Evolutionary conservation across 2,888 invertebrate species (phyloP), one percentile per base, ranked within the genome.

Genomic region (Rotaria magnacalcarata): DNA sequence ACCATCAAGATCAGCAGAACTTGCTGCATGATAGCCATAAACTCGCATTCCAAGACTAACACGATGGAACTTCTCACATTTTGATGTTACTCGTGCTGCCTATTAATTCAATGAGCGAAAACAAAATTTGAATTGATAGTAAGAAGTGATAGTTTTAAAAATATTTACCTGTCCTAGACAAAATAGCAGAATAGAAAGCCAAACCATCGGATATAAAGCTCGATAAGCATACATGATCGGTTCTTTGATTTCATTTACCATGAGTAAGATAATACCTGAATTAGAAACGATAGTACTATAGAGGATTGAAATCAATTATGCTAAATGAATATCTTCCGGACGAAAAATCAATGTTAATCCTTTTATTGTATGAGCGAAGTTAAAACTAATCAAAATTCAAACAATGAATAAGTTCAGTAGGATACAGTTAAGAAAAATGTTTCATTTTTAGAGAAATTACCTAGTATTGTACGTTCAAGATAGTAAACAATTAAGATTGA

Each of bases 31-130:
- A 88, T 91, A 91, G 27, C 90, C 91, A 88, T 90, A 91, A 47
- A 90, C 90, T 84, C 91, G 88, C 87, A 89, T 90, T 87, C 90
- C 90, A 85, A 91, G 88, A 10, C 90, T 89, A 60, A 91, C 89
- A 86, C 91, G 90, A 67, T 89, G 89, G 43, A 91, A 88, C 86
- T 90, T 88, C 85, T 89, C 89, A 87, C 90, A 90, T 6, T 89
- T 89, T 14, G 90, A 90, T 67, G 91, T 90, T n/a, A 91, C 89
- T 86, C 90, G 88, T 21, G 91, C 90, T 52, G 91, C 91, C 91
- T 91, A 85, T 85, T 84, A 34, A 47, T 87, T 27, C 1, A 14
- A 60, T 41, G 10, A 27, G 56, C 41, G 74, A 52, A 21, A 56
- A 24, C 21, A 86, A 27, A 24, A 56, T 24, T 1, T 34, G 34